These are phyloP conservation scores for Chloropsis cyanopogon DNA, from an alignment of 2,113 vertebrate species.

Conservation along the genomic window DNA sequence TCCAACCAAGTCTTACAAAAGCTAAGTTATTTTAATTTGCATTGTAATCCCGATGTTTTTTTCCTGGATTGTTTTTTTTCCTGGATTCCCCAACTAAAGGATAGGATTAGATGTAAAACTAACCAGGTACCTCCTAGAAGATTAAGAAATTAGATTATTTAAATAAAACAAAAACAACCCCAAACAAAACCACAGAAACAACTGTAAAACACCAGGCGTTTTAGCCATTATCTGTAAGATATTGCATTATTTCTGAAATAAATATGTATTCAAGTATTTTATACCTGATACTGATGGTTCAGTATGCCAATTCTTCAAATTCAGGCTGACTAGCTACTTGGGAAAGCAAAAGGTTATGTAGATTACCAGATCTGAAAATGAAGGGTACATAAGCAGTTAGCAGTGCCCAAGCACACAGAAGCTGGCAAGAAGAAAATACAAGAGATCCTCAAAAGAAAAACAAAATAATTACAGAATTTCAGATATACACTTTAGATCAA, in stretches of 20 bases:
- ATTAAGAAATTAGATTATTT: neutral
- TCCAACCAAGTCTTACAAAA: neutral
- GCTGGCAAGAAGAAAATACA: neutral
- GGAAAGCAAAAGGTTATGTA: neutral
- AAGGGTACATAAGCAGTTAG: neutral
- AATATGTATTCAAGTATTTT: neutral
- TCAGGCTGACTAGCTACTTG: neutral
- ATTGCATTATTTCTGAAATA: neutral
- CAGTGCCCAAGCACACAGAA: neutral
- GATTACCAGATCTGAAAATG: neutral
- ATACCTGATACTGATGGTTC: neutral
- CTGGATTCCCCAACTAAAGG: neutral
- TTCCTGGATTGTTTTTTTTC: neutral
- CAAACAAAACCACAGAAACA: neutral
- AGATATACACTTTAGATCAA: neutral
- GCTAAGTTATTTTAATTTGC: neutral
- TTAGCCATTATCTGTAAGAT: neutral
- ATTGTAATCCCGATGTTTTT: neutral
- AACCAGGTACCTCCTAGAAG: neutral
- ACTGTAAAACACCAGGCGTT: neutral
- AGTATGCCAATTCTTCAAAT: neutral
- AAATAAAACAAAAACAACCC: neutral
- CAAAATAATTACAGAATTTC: neutral
- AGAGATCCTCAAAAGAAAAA: neutral
- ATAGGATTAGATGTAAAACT: neutral